Conservation (phyloP, 2,888 invertebrate genomes). For the Spodoptera littoralis region DNA sequence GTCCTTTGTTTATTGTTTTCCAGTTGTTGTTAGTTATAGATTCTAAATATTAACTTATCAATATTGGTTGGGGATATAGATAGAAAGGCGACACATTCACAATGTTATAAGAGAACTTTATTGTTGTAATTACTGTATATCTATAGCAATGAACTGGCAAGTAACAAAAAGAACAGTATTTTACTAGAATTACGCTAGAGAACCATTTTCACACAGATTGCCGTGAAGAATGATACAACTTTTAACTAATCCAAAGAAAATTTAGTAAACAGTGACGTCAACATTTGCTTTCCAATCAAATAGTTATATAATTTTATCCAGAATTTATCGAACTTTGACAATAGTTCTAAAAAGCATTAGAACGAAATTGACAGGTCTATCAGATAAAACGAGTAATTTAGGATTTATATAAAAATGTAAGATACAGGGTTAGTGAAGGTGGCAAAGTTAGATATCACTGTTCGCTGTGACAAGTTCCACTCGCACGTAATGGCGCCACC, state of each 20-base stretch:
- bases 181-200: slow-evolving; percentile 84
- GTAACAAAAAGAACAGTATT: slow-evolving; percentile 84
- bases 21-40: no score
- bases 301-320: slow-evolving; percentile 68
- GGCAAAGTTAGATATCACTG: slow-evolving; percentile 71
- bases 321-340: slow-evolving; percentile 72
- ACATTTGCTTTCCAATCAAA: slow-evolving; percentile 65
- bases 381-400: slow-evolving; percentile 32
- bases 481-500: slow-evolving; percentile 69
- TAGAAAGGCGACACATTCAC: slow-evolving; percentile 68
- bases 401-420: slow-evolving; percentile 70
- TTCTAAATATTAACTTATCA: not conserved
- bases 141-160: slow-evolving; percentile 88
- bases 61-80: not conserved
- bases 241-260: slow-evolving; percentile 67
- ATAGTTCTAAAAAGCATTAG: slow-evolving; percentile 78
- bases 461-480: slow-evolving; percentile 24
- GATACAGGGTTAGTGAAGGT: slow-evolving; percentile 65
- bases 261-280: slow-evolving; percentile 75
- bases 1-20: no score
- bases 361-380: slow-evolving; percentile 68
- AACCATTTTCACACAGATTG: slow-evolving; percentile 81
- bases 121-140: slow-evolving; percentile 88
- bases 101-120: slow-evolving; percentile 89
- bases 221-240: slow-evolving; percentile 76